Percentiles rank a stretch among this genome's conserved stretches.
Evolutionary conservation across 2,113 vertebrate genomes (phyloP).

Genomic region (Shinisaurus crocodilurus): DNA sequence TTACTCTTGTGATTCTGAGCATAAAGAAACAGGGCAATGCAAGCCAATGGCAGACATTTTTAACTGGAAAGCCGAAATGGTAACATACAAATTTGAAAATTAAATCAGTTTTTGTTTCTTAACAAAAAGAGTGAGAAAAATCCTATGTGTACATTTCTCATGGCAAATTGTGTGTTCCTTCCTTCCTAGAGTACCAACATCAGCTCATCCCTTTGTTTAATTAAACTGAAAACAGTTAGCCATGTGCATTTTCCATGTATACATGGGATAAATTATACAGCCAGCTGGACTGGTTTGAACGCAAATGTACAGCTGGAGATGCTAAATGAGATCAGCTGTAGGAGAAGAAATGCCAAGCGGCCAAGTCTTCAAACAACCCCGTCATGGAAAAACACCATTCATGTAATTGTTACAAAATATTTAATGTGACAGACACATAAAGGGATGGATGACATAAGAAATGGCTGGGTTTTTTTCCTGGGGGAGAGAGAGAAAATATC

Average conservation of each 20-base stretch:
- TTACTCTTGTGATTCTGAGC: not conserved
- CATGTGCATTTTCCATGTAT: not conserved
- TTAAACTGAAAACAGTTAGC: not conserved
- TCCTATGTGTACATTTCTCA: not conserved
- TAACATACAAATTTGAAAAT: not conserved
- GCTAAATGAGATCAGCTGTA: slow-evolving; percentile 9
- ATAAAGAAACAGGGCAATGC: not conserved
- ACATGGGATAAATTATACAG: slow-evolving; percentile 6
- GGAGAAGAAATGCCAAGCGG: not conserved
- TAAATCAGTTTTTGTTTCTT: not conserved
- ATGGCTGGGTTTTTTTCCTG: not conserved
- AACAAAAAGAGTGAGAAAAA: not conserved
- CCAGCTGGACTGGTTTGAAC: not conserved
- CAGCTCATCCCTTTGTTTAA: slow-evolving; percentile 4
- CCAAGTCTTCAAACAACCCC: not conserved
- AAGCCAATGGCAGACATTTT: not conserved
- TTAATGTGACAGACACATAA: slow-evolving; percentile 14
- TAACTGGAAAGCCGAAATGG: not conserved
- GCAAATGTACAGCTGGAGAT: slow-evolving; percentile 10
- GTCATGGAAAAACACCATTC: not conserved
- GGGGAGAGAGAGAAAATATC: not conserved
- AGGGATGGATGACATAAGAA: not conserved
- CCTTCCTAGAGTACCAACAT: not conserved
- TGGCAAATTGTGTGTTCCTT: not conserved
- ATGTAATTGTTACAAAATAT: slow-evolving; percentile 25